These are phyloP conservation scores for Helicoverpa assulta DNA, from an alignment of 2,888 invertebrate species.

Conservation along the genomic window DNA sequence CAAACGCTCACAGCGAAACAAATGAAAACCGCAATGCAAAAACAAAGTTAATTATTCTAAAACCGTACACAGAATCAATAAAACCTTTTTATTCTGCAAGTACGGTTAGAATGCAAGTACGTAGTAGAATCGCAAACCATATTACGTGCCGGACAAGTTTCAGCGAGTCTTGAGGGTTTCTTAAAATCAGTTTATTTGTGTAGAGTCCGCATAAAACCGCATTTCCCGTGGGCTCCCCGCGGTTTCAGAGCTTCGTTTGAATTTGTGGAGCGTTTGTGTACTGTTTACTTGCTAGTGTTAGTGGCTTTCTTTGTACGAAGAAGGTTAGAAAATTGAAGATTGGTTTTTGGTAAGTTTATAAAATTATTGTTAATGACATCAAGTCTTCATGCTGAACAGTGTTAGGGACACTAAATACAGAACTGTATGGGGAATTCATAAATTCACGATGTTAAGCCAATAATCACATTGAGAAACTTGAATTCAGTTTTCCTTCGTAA, in stretches of 20 bases:
- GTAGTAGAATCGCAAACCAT: conserved; percentile 58
- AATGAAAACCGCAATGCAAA: conserved; percentile 23
- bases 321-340: too few species aligned
- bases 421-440: too few species aligned
- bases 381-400: too few species aligned
- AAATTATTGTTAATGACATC: too few species aligned
- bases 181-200: conserved; percentile 78
- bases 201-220: conserved; percentile 72
- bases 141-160: conserved; percentile 63
- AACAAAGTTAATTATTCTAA: conserved; percentile 40
- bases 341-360: too few species aligned
- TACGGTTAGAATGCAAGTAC: conserved; percentile 45
- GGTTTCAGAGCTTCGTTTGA: conserved; percentile 59
- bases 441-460: too few species aligned
- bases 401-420: too few species aligned
- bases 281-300: background rate
- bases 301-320: background rate
- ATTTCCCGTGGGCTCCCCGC: conserved; percentile 70
- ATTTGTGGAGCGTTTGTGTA: background rate
- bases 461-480: too few species aligned
- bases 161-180: conserved; percentile 64
- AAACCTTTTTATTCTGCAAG: conserved; percentile 25
- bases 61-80: conserved; percentile 50
- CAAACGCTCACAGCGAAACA: background rate
- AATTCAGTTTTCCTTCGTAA: too few species aligned